phyloP scores from a whole-genome alignment of 2,113 vertebrate species.

The Colinus virginianus region DNA sequence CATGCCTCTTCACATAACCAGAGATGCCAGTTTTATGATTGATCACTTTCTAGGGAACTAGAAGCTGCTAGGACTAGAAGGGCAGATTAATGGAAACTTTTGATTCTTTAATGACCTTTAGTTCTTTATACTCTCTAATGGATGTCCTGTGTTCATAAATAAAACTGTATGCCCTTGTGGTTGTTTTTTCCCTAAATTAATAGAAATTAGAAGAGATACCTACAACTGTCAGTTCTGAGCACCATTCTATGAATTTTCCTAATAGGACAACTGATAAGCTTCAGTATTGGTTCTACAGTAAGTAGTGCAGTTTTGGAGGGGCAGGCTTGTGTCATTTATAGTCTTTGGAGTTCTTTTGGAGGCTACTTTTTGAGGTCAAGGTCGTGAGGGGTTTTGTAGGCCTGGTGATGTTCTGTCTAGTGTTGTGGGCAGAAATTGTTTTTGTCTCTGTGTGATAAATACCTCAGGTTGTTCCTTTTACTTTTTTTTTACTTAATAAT shows the following conservation, averaged over 20 bases:
- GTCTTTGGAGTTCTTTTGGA: neutral
- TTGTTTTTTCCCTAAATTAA: neutral
- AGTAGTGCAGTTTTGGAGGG: neutral
- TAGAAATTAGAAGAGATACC: no score
- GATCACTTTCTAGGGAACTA: neutral
- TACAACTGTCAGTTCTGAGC: neutral
- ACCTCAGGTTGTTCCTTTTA: neutral
- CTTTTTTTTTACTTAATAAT: neutral
- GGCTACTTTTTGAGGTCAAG: neutral
- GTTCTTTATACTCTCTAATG: neutral
- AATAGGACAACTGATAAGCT: neutral
- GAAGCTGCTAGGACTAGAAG: neutral
- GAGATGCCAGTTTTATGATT: neutral
- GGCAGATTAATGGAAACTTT: neutral
- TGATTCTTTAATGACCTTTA: neutral
- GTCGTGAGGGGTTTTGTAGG: neutral
- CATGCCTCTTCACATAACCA: neutral
- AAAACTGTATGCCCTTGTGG: neutral
- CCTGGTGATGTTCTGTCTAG: neutral
- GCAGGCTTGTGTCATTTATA: neutral
- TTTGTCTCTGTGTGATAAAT: rapidly evolving
- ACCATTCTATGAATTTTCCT: neutral
- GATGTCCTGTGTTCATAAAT: neutral
- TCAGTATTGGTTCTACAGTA: neutral
- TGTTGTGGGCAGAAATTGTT: neutral